These are phyloP conservation scores for Sibirionetta formosa DNA, from an alignment of 2,797 vertebrate genomes.

Conservation along the genomic window DNA sequence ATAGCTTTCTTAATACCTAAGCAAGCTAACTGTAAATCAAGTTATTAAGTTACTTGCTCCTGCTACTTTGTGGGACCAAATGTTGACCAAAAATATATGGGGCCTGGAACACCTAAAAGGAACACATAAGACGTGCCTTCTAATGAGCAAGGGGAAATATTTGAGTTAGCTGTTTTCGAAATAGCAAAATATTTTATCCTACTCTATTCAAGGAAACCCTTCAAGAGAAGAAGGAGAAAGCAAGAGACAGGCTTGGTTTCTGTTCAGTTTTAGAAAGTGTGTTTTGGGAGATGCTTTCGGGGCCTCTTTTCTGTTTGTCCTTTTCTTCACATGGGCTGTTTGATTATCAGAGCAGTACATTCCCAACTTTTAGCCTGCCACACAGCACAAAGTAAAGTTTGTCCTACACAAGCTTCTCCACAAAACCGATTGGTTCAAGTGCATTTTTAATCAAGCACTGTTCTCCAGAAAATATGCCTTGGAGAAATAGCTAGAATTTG, in stretches of 20 bases:
- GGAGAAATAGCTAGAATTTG: neutral
- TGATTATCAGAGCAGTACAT: neutral
- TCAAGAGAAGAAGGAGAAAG: neutral
- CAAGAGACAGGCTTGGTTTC: neutral
- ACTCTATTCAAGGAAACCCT: neutral
- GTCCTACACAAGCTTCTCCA: slow-evolving; percentile 39
- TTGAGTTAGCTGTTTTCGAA: neutral
- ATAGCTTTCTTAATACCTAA: neutral
- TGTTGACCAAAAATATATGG: neutral
- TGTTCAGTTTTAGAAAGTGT: neutral
- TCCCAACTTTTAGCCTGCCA: neutral
- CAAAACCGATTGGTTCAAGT: slow-evolving; percentile 43
- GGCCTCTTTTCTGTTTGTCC: neutral
- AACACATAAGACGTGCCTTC: neutral
- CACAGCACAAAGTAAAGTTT: slow-evolving; percentile 40
- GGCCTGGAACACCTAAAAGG: neutral
- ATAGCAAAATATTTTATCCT: neutral
- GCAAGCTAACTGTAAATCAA: neutral
- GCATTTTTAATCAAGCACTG: neutral
- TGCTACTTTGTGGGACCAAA: neutral
- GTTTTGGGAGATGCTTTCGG: neutral
- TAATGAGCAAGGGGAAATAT: neutral
- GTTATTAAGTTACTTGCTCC: neutral
- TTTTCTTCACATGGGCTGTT: neutral
- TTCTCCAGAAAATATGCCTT: neutral